Evolutionary conservation across 2,113 vertebrate genomes (phyloP), one percentile per base, ranked within the genome.

Genomic region (Lipotes vexillifer): DNA sequence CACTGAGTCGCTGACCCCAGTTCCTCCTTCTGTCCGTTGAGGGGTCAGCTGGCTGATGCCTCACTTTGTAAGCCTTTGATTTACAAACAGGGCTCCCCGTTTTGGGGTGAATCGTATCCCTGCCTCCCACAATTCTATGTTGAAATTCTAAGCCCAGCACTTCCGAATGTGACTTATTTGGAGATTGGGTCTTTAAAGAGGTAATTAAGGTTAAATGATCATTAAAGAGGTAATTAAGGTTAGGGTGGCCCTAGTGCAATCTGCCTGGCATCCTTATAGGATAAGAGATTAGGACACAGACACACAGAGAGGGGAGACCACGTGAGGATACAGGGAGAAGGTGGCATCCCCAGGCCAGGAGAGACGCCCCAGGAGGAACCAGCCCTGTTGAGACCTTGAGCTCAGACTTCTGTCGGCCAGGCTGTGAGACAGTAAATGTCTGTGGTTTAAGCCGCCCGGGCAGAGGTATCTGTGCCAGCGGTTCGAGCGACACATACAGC

Each of bases 401-500:
- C 52, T 25, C 14, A 8, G 38, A 14, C 33, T 12, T 38, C 65
- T 2, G 2, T 74, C 52, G 55, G 38, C 65, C 41, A 8, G 41
- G 41, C 1, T 52, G 8, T 2, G 14, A 49, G 27, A 41, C 31
- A 44, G n/a, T 23, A 11, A 17, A 4, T 3, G 4, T 38, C 29
- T 38, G 59, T 3, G 31, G 25, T 36, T 72, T 8, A 44, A 36
- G 82, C 23, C 1, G 0, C 11, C 29, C 1, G 0, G 55, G 15
- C 65, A 5, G 23, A 11, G 23, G 12, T 8, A 1, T 36, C 9
- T 12, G 17, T 23, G 23, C 13, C 2, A 1, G 68, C 0, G 13
- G 91, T 10, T 81, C 0, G 3, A 38, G 57, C 18, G 18, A 49
- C 6, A 0, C 14, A 3, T 1, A 3, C 6, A 2, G 13, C 2